Base-by-base conservation (phyloP, 2,797 vertebrate genomes). In the Acanthurus tractus region DNA sequence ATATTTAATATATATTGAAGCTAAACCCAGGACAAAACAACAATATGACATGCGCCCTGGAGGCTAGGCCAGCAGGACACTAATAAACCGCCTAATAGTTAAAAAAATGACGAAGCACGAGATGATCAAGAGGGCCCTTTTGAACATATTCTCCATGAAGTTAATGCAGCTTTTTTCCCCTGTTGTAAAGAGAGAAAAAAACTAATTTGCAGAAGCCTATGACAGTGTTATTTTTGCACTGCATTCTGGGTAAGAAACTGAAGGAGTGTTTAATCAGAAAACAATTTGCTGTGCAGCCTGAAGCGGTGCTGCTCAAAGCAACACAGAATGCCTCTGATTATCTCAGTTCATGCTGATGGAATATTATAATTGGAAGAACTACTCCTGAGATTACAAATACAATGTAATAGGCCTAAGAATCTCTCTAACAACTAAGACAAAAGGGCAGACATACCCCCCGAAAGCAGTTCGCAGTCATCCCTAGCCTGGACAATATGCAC, bases 221-320 rank as follows among this genome's bases (percentile, higher is more conserved):
- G 44, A 65, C 8, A 10, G n/a, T 71, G 36, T 36, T 25, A 44
- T 53, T 75, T 25, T 29, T 58, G 23, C 34, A 20, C 4, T 50
- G 65, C 46, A 71, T 70, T 74, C 12, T 67, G 62, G 74, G 64
- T 70, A n/a, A 76, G 44, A 76, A 72, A 14, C 4, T 66, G 55
- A 53, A 64, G 36, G 55, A 71, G 63, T 66, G 53, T 84, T 82
- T 70, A 79, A 79, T 88, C 64, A 83, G 56, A 78, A 72, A 70
- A 80, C 53, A 73, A 74, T 84, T 81, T 79, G 3, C 61, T 36
- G 40, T 62, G 66, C 55, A 70, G 52, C 71, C 72, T 63, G 64
- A 76, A 80, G 81, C 73, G 20, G 57, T 12, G 50, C 58, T 56
- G 62, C 68, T 56, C 69, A 66, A 69, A 83, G 49, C 46, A 46